Evolutionary conservation across 2,113 vertebrate genomes (phyloP).

Genomic region (Tetrax tetrax): DNA sequence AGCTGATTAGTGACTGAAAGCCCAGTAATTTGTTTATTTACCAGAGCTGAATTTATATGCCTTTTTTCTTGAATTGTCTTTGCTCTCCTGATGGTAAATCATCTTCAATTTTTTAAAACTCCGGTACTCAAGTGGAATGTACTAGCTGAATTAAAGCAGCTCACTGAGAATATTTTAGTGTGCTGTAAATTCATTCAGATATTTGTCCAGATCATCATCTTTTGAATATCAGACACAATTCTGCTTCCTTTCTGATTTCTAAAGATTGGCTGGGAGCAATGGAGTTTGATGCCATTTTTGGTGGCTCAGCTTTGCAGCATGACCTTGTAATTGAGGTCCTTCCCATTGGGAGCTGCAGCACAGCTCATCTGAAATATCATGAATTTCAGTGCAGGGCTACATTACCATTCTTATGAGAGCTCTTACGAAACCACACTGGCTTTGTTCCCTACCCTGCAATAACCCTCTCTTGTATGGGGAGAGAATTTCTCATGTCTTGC

Average conservation of each 20-base stretch:
- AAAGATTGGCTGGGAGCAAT: neutral
- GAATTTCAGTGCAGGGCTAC: neutral
- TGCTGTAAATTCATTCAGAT: neutral
- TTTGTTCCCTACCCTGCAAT: neutral
- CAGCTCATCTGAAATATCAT: neutral
- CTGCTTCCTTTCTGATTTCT: neutral
- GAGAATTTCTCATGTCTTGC: neutral
- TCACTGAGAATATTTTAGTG: neutral
- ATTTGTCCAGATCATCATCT: neutral
- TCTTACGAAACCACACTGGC: neutral
- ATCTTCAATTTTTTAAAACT: neutral
- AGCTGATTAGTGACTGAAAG: constrained; percentile 11
- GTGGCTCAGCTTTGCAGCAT: neutral
- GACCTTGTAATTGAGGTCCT: neutral
- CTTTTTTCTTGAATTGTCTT: neutral
- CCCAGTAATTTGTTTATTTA: constrained; percentile 12
- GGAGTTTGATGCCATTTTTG: neutral
- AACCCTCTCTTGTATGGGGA: neutral
- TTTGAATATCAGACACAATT: neutral
- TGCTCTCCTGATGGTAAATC: neutral
- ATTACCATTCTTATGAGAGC: neutral
- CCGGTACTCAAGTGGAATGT: neutral
- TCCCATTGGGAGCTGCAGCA: neutral
- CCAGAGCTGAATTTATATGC: neutral
- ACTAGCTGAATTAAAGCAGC: neutral